phyloP scores from a whole-genome alignment of 2,888 invertebrate species.

The Stenodera caucasica region DNA sequence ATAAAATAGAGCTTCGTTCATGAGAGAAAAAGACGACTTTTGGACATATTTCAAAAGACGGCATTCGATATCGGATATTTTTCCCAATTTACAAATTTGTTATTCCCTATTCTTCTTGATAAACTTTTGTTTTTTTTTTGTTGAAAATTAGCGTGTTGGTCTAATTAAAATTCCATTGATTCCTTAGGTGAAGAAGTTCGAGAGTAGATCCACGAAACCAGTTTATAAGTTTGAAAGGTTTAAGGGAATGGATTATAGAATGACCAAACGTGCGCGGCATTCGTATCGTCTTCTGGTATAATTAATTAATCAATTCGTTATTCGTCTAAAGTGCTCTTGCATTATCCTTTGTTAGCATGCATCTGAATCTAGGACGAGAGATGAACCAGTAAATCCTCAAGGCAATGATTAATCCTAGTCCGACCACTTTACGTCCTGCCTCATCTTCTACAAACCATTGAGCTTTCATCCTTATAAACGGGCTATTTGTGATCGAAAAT shows the following conservation, averaged over 20 bases:
- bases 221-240: conserved; percentile 14
- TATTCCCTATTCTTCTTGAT: too few species aligned
- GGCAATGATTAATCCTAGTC: conserved; percentile 26
- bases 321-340: conserved; percentile 28
- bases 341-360: conserved; percentile 30
- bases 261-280: conserved; percentile 29
- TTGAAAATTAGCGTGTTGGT: not conserved
- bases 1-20: not conserved
- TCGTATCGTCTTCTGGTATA: conserved; percentile 23
- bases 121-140: not conserved
- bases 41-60: too few species aligned
- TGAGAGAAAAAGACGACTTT: too few species aligned
- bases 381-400: conserved; percentile 20
- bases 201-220: conserved; percentile 7
- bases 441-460: not conserved
- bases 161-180: conserved; percentile 8
- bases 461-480: conserved; percentile 12
- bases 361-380: conserved; percentile 24
- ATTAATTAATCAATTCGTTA: conserved; percentile 31
- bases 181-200: not conserved
- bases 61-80: too few species aligned
- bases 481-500: conserved; percentile 10
- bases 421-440: not conserved
- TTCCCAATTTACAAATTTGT: too few species aligned
- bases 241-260: conserved; percentile 21